A percentile compares a stretch with the other conserved stretches of the same genome.
phyloP scores from a whole-genome alignment of 2,888 invertebrate species.

The Trimorus sp. region DNA sequence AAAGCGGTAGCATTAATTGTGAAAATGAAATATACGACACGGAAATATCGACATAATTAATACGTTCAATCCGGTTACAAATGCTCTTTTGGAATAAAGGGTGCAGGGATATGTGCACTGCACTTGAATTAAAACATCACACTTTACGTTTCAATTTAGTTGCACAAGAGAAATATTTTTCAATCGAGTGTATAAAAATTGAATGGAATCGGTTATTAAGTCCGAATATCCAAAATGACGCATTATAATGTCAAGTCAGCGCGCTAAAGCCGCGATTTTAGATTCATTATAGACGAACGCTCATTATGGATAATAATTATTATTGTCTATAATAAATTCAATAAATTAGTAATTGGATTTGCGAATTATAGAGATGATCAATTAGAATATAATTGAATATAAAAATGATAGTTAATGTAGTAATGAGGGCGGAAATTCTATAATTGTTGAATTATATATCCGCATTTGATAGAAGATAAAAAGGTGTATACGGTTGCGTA shows the following conservation, averaged over 20 bases:
- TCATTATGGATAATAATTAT: too few species aligned
- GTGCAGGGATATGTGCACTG: background rate
- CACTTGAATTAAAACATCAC: constrained; percentile 6
- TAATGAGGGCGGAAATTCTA: too few species aligned
- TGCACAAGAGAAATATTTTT: background rate
- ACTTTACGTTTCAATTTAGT: constrained; percentile 2
- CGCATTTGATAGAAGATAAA: too few species aligned
- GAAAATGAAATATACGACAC: constrained; percentile 37
- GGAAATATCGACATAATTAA: constrained; percentile 49
- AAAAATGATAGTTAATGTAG: background rate
- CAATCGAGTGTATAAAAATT: background rate
- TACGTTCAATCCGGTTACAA: constrained; percentile 32
- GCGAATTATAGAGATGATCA: background rate
- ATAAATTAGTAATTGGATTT: constrained; percentile 7
- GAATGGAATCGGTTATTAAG: background rate
- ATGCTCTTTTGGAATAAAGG: constrained; percentile 27
- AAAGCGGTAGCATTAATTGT: constrained; percentile 38
- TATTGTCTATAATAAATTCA: background rate
- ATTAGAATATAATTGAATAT: background rate
- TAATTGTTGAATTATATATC: too few species aligned
- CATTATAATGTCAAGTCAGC: constrained; percentile 4
- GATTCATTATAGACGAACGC: too few species aligned
- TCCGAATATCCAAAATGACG: background rate
- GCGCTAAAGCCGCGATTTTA: background rate
- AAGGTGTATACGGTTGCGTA: too few species aligned